These are phyloP conservation scores for Symphodus melops DNA, from an alignment of 2,113 vertebrate genomes.

Conservation along the genomic window DNA sequence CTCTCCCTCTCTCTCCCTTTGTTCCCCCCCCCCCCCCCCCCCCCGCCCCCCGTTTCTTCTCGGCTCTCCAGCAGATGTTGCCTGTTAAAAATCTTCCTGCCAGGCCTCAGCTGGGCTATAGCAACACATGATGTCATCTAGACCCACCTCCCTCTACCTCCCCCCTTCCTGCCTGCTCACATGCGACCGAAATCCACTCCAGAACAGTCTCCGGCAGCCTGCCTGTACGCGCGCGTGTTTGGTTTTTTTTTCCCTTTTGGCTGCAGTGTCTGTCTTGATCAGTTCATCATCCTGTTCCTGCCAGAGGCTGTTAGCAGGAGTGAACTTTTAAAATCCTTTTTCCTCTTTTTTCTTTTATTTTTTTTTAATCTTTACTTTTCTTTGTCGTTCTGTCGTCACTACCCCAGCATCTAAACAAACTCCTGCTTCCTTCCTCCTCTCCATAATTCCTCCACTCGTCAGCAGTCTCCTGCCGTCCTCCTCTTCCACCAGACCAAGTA, in stretches of 20 bases:
- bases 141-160: slow-evolving; percentile 68
- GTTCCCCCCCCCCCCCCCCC: too few relatives aligned
- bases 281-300: slow-evolving; percentile 22
- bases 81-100: slow-evolving; percentile 80
- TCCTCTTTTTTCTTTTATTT: background rate
- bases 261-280: slow-evolving; percentile 56
- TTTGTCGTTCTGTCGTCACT: background rate
- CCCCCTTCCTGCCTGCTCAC: slow-evolving; percentile 50
- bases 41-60: slow-evolving; percentile 36
- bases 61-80: slow-evolving; percentile 77
- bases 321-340: slow-evolving; percentile 3
- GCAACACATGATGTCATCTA: slow-evolving; percentile 86
- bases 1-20: background rate
- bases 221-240: slow-evolving; percentile 22
- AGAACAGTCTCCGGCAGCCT: slow-evolving; percentile 48
- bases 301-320: background rate
- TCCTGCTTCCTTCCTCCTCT: background rate
- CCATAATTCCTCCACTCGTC: background rate
- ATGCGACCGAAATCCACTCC: slow-evolving; percentile 69
- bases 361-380: slow-evolving; percentile 3
- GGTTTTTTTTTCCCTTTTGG: slow-evolving; percentile 27
- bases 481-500: slow-evolving; percentile 63
- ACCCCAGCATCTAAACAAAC: background rate
- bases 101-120: slow-evolving; percentile 83
- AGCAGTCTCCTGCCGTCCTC: slow-evolving; percentile 30